A percentile compares a stretch with the other conserved stretches of the same genome.
These are phyloP conservation scores for Hippolais icterina DNA, from an alignment of 2,113 vertebrate species.

Conservation along the genomic window DNA sequence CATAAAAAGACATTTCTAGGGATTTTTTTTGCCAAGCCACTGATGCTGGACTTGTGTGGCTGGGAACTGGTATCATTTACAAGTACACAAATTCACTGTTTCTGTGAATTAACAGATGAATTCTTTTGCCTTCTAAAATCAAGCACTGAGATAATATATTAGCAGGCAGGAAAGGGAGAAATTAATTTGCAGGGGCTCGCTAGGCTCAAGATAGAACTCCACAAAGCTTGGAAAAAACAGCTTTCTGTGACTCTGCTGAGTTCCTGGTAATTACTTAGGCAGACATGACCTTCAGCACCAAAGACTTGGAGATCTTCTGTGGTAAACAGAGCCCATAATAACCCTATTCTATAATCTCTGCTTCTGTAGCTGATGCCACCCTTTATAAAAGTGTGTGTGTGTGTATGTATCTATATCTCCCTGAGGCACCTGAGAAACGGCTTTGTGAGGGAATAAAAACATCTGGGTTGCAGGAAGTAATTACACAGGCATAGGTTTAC, in stretches of 20 bases:
- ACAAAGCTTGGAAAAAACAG: slow-evolving; percentile 5
- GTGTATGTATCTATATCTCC: background rate
- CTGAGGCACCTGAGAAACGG: background rate
- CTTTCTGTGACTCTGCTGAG: slow-evolving; percentile 21
- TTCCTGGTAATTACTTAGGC: slow-evolving; percentile 39
- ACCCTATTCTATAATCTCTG: background rate
- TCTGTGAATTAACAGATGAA: background rate
- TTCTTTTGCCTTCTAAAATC: background rate
- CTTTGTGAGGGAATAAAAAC: background rate
- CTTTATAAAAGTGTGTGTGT: background rate
- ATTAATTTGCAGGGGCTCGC: background rate
- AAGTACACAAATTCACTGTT: background rate
- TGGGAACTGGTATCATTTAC: background rate
- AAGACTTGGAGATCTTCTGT: background rate
- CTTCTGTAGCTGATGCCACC: background rate
- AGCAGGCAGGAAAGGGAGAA: background rate
- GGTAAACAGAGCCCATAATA: slow-evolving; percentile 12
- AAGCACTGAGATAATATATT: background rate
- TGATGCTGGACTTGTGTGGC: background rate
- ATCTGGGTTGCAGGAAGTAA: background rate
- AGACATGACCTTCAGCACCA: background rate
- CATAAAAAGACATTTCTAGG: background rate
- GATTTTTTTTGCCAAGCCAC: background rate
- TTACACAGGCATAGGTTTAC: background rate
- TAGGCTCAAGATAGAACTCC: background rate